Evolutionary conservation across 2,113 vertebrate species (phyloP).

Genomic region (Bos indicus): DNA sequence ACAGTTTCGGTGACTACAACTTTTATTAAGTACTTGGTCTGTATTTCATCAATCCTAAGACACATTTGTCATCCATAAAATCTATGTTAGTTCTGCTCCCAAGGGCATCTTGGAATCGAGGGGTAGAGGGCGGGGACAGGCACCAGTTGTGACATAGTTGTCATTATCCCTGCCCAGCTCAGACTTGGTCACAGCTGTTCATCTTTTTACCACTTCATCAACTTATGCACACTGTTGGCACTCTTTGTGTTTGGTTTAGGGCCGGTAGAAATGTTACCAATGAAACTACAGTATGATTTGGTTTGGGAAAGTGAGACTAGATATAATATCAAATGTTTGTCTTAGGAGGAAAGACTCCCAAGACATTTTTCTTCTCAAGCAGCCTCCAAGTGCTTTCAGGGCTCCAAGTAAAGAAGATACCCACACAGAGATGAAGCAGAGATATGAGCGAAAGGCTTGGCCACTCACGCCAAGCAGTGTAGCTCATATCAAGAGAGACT

Average conservation of each 20-base stretch:
- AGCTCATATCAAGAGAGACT: accelerated
- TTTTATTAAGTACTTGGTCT: neutral
- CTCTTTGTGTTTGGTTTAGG: accelerated
- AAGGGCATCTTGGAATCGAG: accelerated
- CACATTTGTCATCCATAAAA: neutral
- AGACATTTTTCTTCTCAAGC: neutral
- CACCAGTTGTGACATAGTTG: neutral
- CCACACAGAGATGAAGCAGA: neutral
- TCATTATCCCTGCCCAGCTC: accelerated
- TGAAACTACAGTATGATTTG: accelerated
- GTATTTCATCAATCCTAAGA: neutral
- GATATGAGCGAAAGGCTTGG: accelerated
- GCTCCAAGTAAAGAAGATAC: neutral
- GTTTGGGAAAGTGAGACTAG: neutral
- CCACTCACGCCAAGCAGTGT: accelerated
- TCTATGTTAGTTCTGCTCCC: accelerated
- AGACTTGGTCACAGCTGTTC: neutral
- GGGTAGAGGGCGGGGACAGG: neutral
- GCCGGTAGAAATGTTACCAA: neutral
- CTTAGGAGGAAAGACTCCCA: neutral
- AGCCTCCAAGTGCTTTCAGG: too few species aligned
- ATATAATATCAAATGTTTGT: too few species aligned
- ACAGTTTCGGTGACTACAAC: accelerated
- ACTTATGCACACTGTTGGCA: accelerated
- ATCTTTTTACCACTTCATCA: neutral